Base-by-base conservation (phyloP, 2,888 invertebrate genomes). In the Rhopalosiphum nymphaeae region DNA sequence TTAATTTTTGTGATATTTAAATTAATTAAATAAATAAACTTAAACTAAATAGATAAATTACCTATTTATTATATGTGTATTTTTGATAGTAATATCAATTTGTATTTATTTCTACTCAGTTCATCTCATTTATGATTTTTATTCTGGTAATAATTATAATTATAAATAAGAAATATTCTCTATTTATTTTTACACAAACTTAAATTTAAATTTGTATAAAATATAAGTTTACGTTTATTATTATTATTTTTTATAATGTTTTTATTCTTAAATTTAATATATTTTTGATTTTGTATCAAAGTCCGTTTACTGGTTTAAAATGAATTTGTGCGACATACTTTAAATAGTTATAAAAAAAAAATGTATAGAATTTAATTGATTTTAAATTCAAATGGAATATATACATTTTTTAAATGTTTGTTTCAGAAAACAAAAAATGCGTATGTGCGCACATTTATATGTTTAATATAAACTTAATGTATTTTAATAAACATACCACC, bases 401-500 rank as follows among this genome's bases (percentile, higher is more conserved):
- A 11, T 86, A 46, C 26, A 86, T 16, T n/a, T 67, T n/a, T 46
- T 29, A 44, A 44, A 44, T 46, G 29, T 86, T 86, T 86, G 44
- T 86, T 36, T 26, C 13, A 9, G n/a, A 85, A 44, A 44, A 86
- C 29, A 25, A 67, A n/a, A 85, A 85, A 49, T 49, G 49, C 13
- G 5, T 49, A 11, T 13, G 49, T 9, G 49, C 11, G 7, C 44
- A 11, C 26, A 26, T 53, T 53, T 25, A 29, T 56, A 16, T 56
- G 1, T 78, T 36, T 21, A 78, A 21, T 78, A 78, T 78, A 36
- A 42, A 78, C 67, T 67, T 36, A 67, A 36, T n/a, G 9, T 53
- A 85, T 85, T 84, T 10, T 87, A 44, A 61, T 44, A 26, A 44
- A 86, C 94, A 25, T 91, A 94, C 94, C 94, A 94, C 94, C 94